These are phyloP conservation scores for Anarhynchus alexandrinus DNA, from an alignment of 2,113 vertebrate species.

Conservation along the genomic window DNA sequence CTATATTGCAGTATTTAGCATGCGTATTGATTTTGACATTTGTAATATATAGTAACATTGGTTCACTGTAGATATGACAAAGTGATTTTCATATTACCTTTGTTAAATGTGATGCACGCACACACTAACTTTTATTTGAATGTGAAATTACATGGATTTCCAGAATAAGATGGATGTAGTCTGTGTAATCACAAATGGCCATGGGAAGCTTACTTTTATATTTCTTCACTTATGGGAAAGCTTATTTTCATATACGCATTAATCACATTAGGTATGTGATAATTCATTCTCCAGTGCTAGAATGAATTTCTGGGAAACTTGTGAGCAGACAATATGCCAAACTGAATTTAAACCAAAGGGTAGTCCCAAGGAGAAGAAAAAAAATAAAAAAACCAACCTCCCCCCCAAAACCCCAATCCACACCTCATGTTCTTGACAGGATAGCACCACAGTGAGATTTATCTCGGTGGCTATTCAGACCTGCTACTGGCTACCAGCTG, in stretches of 20 bases:
- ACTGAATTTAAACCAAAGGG: background rate
- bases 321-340: background rate
- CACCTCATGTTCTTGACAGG: background rate
- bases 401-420: background rate
- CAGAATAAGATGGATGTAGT: slow-evolving; percentile 5
- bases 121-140: slow-evolving; percentile 3
- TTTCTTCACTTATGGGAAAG: slow-evolving; percentile 31
- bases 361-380: background rate
- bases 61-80: background rate
- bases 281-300: background rate
- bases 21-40: slow-evolving; percentile 12
- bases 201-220: background rate
- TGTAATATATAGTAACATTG: background rate
- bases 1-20: background rate
- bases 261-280: slow-evolving; percentile 15
- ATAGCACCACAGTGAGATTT: background rate
- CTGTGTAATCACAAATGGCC: background rate
- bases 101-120: background rate
- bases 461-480: background rate
- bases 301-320: slow-evolving; percentile 5
- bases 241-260: slow-evolving; percentile 26
- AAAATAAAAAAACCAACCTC: no score
- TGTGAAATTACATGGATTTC: slow-evolving; percentile 19
- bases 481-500: background rate
- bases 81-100: slow-evolving; percentile 6